Percentiles rank a stretch among this genome's conserved stretches.
Conservation (phyloP, 2,888 invertebrate species). For the Aproaerema taeniolella region DNA sequence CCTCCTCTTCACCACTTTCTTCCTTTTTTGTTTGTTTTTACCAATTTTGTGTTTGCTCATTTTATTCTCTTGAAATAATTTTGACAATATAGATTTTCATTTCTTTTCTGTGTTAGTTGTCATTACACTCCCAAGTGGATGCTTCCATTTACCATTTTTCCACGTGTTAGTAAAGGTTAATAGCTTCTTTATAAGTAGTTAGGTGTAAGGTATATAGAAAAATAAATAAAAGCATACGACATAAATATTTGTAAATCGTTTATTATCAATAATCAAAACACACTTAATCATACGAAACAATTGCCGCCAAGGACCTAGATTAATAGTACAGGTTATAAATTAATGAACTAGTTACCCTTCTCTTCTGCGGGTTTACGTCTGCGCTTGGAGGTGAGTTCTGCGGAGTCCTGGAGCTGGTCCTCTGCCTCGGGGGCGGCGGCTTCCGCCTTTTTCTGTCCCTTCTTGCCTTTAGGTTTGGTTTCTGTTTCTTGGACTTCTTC, state of each 20-base stretch:
- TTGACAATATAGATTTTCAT: neutral
- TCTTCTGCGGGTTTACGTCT: slow-evolving; percentile 58
- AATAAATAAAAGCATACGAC: slow-evolving; percentile 52
- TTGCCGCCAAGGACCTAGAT: slow-evolving; percentile 8
- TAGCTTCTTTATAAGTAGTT: no score
- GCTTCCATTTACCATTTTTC: no score
- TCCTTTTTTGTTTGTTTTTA: no score
- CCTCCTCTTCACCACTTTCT: no score
- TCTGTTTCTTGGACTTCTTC: slow-evolving; percentile 43
- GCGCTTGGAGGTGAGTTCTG: slow-evolving; percentile 51
- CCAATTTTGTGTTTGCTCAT: no score
- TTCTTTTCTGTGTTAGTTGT: neutral
- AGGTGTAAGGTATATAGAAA: no score
- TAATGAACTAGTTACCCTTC: slow-evolving; percentile 66
- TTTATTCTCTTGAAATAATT: no score
- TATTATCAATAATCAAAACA: slow-evolving; percentile 58
- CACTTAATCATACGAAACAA: slow-evolving; percentile 53
- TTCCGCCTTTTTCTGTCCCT: slow-evolving; percentile 52
- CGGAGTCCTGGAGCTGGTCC: slow-evolving; percentile 44
- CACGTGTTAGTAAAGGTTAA: no score
- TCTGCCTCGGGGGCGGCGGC: slow-evolving; percentile 32
- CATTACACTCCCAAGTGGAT: no score
- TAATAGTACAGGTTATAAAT: slow-evolving; percentile 20
- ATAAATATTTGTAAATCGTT: slow-evolving; percentile 58
- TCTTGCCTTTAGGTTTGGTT: slow-evolving; percentile 53